Conservation (phyloP, 2,113 vertebrate species). For the Prunella himalayana region DNA sequence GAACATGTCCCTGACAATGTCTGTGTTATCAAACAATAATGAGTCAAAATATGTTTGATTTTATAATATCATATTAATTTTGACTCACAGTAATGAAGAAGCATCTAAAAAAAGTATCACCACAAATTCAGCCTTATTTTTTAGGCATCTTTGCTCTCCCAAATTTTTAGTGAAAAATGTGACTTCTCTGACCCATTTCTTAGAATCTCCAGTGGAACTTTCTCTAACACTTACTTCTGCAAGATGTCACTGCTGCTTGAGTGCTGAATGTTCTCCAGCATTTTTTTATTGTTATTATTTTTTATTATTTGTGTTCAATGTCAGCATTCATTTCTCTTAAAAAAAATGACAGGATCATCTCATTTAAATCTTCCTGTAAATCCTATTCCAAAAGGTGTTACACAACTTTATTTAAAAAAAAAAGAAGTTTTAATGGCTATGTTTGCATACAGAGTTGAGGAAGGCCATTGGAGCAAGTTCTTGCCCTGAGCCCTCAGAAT, state of each 20-base stretch:
- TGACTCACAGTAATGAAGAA: not conserved
- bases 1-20: not conserved
- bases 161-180: not conserved
- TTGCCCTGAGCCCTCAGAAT: not conserved
- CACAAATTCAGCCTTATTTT: not conserved
- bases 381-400: not conserved
- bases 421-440: not conserved
- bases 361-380: not conserved
- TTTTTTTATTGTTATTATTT: not conserved
- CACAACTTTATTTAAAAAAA: not conserved
- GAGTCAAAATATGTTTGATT: not conserved
- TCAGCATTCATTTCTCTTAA: not conserved
- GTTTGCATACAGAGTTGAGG: not conserved
- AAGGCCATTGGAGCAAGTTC: not conserved
- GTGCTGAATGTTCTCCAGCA: not conserved
- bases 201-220: not conserved
- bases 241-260: not conserved
- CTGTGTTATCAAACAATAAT: not conserved
- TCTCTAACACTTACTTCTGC: not conserved
- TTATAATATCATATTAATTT: not conserved
- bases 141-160: not conserved
- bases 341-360: not conserved
- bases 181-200: not conserved
- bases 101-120: not conserved
- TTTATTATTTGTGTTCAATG: not conserved